phyloP scores from a whole-genome alignment of 2,113 vertebrate species.

The Aix galericulata region DNA sequence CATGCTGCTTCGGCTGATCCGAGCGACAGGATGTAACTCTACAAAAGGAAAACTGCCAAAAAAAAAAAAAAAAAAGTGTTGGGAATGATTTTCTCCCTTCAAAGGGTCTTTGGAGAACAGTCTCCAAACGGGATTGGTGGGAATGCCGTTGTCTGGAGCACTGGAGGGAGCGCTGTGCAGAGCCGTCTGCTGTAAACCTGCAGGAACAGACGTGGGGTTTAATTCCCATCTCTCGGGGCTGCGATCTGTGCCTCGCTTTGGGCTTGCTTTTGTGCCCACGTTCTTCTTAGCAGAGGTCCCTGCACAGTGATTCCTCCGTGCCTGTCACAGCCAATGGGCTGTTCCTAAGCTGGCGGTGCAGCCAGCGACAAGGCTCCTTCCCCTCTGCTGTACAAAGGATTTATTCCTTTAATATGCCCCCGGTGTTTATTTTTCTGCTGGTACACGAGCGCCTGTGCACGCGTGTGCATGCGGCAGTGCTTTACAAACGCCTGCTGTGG shows the following conservation, averaged over 20 bases:
- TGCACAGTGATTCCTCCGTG: neutral
- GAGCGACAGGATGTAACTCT: neutral
- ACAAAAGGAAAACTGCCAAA: neutral
- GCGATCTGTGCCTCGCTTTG: neutral
- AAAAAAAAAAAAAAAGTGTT: neutral
- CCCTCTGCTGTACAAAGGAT: neutral
- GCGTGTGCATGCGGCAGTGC: slow-evolving; percentile 13
- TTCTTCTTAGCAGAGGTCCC: neutral
- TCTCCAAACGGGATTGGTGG: neutral
- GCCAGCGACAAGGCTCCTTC: neutral
- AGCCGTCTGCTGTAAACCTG: neutral
- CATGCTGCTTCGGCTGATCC: neutral
- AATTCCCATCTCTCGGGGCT: neutral
- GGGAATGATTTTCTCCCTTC: neutral
- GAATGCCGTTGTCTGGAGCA: neutral
- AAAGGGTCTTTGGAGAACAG: neutral
- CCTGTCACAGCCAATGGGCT: neutral
- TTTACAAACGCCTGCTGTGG: slow-evolving; percentile 50
- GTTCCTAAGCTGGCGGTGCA: neutral
- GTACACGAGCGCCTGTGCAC: rapidly evolving
- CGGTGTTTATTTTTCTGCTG: slow-evolving; percentile 29
- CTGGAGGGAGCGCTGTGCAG: neutral
- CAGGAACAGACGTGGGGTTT: neutral
- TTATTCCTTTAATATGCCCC: slow-evolving; percentile 37
- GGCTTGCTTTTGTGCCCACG: neutral